Percentiles rank a stretch among this genome's conserved stretches.
These are phyloP conservation scores for Castor canadensis DNA, from an alignment of 2,113 vertebrate species.

Conservation along the genomic window DNA sequence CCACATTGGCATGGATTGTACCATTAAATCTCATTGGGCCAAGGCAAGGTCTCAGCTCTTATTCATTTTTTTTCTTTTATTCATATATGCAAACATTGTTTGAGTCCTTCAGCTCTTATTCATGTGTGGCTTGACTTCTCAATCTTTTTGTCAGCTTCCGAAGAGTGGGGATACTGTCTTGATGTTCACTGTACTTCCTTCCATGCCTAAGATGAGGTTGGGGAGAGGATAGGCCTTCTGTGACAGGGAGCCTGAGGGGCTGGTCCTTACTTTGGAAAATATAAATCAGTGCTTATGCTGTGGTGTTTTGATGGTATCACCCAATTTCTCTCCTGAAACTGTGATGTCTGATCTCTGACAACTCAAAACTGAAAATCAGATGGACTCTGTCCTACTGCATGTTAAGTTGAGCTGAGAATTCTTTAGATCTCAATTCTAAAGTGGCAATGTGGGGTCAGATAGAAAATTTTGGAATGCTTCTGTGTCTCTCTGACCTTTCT, in stretches of 20 bases:
- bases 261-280: not conserved
- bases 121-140: not conserved
- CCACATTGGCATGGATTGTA: not conserved
- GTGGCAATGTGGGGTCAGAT: not conserved
- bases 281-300: not conserved
- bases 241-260: not conserved
- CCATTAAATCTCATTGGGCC: not conserved
- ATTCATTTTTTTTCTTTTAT: no score
- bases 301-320: not conserved
- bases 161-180: not conserved
- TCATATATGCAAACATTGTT: no score
- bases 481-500: slow-evolving; percentile 18
- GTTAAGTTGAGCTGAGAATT: not conserved
- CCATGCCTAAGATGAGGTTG: not conserved
- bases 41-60: not conserved
- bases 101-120: no score
- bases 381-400: not conserved
- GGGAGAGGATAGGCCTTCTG: not conserved
- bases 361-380: not conserved
- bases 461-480: not conserved
- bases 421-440: not conserved
- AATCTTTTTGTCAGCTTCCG: not conserved
- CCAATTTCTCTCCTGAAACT: not conserved
- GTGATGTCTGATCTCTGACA: not conserved
- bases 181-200: not conserved